Conservation (phyloP, 2,888 invertebrate genomes). For the Dolichopus griseipennis region DNA sequence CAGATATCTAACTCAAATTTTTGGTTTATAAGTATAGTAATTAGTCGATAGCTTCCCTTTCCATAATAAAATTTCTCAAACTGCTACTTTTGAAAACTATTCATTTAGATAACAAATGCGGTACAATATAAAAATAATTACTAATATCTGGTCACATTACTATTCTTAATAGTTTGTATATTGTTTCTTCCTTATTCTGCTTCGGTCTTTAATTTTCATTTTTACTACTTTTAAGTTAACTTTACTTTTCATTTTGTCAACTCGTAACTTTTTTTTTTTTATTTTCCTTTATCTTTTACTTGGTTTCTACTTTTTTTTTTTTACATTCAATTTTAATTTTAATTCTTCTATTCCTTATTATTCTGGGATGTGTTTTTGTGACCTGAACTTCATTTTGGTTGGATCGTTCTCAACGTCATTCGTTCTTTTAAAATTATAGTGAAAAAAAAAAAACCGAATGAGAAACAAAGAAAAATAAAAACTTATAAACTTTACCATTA, state of each 20-base stretch:
- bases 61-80: no score
- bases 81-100: no score
- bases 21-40: no score
- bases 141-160: no score
- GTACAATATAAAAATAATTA: no score
- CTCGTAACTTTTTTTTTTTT: not conserved
- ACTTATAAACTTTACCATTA: constrained; percentile 1
- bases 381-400: constrained; percentile 4
- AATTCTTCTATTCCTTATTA: not conserved
- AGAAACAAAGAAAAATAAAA: no score
- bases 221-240: not conserved
- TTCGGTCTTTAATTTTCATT: not conserved
- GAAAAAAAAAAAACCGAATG: not conserved
- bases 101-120: no score
- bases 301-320: not conserved
- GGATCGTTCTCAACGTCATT: not conserved
- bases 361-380: not conserved
- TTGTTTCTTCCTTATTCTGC: no score
- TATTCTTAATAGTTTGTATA: no score
- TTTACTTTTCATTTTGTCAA: not conserved
- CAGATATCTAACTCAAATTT: no score
- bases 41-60: no score
- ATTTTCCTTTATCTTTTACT: not conserved
- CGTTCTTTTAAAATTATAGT: not conserved
- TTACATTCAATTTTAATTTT: not conserved